Evolutionary conservation across 1,140 invertebrate species (phyloP), one percentile per base, ranked within the genome.

Genomic region (Dryas iulia): DNA sequence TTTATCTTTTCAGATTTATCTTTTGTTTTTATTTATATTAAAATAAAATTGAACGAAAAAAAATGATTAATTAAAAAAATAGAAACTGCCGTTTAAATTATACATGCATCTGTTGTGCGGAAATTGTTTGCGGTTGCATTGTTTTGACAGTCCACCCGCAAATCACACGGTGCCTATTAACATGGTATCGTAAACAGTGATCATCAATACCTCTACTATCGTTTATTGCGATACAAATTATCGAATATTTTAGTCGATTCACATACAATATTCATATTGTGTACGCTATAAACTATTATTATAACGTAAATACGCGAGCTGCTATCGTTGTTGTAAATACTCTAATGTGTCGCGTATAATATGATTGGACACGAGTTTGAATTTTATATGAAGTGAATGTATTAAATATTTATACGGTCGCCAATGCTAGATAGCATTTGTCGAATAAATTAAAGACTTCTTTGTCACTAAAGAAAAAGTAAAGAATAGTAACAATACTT

Each of bases 71-170:
- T n/a, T 12, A 3, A 66, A 47, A 56, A 59, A 30, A 24, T 12
- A 47, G 18, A 10, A 47, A 8, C 33, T 56, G 24, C 59, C 25
- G 56, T 59, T 66, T 66, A 52, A 66, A 59, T 59, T 66, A 66
- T 59, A 66, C 52, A 58, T 59, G 64, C 33, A 30, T 59, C 64
- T 59, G 35, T 52, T 31, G 30, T 30, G 64, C 64, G 56, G 33
- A 59, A 66, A 59, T 59, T 68, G 71, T 68, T 72, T 56, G 71
- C 53, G 70, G 70, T 72, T 54, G 59, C 70, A 72, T 66, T 72
- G 70, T 72, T 72, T 72, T 67, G 70, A 72, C 70, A 72, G 70
- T 28, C 66, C 57, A 25, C 65, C 65, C 70, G 70, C 70, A 72
- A 72, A 72, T 72, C 70, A 67, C 70, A 60, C 56, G 56, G 63